Evolutionary conservation across 2,113 vertebrate genomes (phyloP).

Genomic region (Cepphus grylle): DNA sequence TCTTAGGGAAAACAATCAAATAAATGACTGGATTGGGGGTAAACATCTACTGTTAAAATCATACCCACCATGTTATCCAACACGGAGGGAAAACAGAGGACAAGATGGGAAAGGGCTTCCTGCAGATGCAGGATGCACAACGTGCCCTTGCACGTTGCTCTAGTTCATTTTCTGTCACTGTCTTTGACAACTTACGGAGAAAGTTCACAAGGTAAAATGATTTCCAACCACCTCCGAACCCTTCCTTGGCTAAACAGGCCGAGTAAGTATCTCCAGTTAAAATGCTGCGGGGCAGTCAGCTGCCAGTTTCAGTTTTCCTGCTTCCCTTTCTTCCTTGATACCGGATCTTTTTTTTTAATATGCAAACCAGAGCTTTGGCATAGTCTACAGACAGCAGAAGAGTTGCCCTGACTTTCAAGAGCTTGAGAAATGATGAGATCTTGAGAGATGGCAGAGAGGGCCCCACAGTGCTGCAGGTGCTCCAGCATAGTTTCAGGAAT

Average conservation of each 20-base stretch:
- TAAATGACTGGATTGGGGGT: background rate
- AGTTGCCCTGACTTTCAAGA: background rate
- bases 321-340: background rate
- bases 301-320: background rate
- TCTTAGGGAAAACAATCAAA: background rate
- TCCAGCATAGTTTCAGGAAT: background rate
- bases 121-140: background rate
- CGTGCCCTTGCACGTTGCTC: background rate
- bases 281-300: background rate
- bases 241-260: background rate
- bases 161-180: background rate
- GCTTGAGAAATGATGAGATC: background rate
- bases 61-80: background rate
- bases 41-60: background rate
- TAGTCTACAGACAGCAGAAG: background rate
- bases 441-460: background rate
- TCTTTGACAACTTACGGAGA: background rate
- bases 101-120: background rate
- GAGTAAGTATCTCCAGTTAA: background rate
- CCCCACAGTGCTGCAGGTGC: background rate
- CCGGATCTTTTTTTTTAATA: background rate
- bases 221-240: background rate
- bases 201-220: background rate
- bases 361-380: background rate
- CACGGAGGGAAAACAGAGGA: background rate